Base-by-base conservation (phyloP, 2,113 vertebrate genomes). In the Herpetotheres cachinnans region DNA sequence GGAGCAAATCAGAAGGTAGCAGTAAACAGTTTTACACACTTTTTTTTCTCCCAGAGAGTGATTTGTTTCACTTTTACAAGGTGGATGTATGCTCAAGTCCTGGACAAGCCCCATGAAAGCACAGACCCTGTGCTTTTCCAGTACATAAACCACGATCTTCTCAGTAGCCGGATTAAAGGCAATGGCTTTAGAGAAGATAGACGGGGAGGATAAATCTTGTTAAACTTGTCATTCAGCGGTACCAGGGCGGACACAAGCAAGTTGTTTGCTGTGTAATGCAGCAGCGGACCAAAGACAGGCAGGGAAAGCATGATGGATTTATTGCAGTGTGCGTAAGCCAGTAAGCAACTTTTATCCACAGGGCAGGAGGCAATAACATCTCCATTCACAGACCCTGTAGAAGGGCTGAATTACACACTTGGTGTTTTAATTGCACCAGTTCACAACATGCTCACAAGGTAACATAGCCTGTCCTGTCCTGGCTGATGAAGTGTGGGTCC, bases 171-270 rank as follows among this genome's bases (percentile, higher is more conserved):
- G 63, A 89, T 82, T 79, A 92, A 70, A 91, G 82, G 44, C 38
- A 79, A 15, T 13, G 55, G 44, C 66, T 92, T 82, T 69, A 46
- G 52, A 30, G 34, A 84, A 54, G 70, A 61, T 13, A 59, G 13
- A 6, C 0, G 0, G 58, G 71, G 58, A 80, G 26, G 55, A 32
- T 36, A 65, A 77, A 95, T 83, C 94, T 83, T n/a, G 71, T 96
- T 93, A 81, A 95, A 70, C 25, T 18, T 36, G 19, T 38, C 59
- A 16, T 58, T 59, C 55, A 25, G 2, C 40, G 44, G 36, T 14
- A 11, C 6, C 0, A 0, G 58, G 54, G 26, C 0, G 0, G 71
- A 42, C 61, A 70, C 36, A 20, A 44, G 25, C 13, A 11, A 9
- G 40, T 10, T 6, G 5, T 27, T 54, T 15, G 66, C 73, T 82